Evolutionary conservation across 2,888 invertebrate species (phyloP).

Genomic region (Scaptomyza reducta): DNA sequence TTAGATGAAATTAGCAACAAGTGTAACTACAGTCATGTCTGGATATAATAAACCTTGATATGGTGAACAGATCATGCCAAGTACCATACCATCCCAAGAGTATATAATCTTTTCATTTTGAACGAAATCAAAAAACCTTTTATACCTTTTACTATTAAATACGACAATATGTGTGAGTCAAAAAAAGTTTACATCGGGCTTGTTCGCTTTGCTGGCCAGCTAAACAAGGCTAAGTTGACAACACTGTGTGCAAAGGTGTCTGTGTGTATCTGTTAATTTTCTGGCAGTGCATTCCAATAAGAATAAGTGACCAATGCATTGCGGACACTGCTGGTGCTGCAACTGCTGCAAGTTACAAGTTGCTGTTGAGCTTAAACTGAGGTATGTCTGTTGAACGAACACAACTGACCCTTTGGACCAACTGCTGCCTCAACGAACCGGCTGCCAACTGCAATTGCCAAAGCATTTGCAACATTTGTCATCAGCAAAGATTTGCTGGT

Average conservation of each 20-base stretch:
- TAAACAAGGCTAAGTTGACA: neutral
- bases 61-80: too few relatives aligned
- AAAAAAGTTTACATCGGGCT: too few relatives aligned
- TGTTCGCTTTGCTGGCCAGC: neutral
- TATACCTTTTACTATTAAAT: too few relatives aligned
- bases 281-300: slow-evolving; percentile 46
- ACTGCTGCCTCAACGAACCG: slow-evolving; percentile 2
- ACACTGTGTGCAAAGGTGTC: slow-evolving; percentile 12
- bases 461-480: slow-evolving; percentile 65
- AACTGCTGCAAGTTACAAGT: slow-evolving; percentile 15
- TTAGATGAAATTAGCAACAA: too few relatives aligned
- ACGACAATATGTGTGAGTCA: too few relatives aligned
- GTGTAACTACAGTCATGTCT: neutral
- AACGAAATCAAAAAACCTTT: too few relatives aligned
- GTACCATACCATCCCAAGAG: too few relatives aligned
- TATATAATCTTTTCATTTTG: too few relatives aligned
- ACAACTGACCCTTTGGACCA: neutral
- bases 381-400: neutral
- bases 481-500: slow-evolving; percentile 49
- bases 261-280: slow-evolving; percentile 1
- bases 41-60: neutral
- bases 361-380: slow-evolving; percentile 10
- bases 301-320: slow-evolving; percentile 47
- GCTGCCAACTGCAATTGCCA: slow-evolving; percentile 26
- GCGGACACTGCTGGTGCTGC: slow-evolving; percentile 2